Percentiles rank a stretch among this genome's conserved stretches.
Evolutionary conservation across 2,888 invertebrate genomes (phyloP).

Genomic region (Lithophane leautieri): DNA sequence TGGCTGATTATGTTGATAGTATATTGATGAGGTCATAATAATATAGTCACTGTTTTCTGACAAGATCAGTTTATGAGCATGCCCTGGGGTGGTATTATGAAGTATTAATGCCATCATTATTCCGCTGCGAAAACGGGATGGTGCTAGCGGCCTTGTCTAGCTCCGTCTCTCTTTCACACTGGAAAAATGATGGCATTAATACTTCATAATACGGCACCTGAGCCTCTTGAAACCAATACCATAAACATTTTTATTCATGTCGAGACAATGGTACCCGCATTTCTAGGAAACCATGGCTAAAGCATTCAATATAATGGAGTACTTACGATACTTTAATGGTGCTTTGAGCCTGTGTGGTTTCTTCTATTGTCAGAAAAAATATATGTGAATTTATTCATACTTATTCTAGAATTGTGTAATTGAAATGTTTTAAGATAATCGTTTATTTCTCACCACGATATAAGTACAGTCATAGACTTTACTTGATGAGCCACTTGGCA

Average conservation of each 20-base stretch:
- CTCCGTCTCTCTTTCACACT: too few relatives aligned
- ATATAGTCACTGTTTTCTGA: not conserved
- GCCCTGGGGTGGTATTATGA: too few relatives aligned
- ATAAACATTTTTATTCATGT: conserved; percentile 27
- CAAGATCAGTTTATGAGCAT: not conserved
- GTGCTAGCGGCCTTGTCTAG: too few relatives aligned
- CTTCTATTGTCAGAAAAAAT: conserved; percentile 38
- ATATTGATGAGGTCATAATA: too few relatives aligned
- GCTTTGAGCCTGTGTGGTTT: not conserved
- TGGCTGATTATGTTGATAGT: not conserved
- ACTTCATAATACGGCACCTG: too few relatives aligned
- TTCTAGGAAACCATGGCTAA: conserved; percentile 22
- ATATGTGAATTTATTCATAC: conserved; percentile 1
- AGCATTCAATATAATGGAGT: conserved; percentile 33
- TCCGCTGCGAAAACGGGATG: too few relatives aligned
- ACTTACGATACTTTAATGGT: conserved; percentile 39
- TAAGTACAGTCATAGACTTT: too few relatives aligned
- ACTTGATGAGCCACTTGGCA: too few relatives aligned
- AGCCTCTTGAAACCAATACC: not conserved
- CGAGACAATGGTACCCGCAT: conserved; percentile 38
- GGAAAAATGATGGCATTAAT: too few relatives aligned
- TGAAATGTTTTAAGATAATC: too few relatives aligned
- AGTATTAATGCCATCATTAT: too few relatives aligned
- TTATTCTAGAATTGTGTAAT: conserved; percentile 4
- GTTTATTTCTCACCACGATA: too few relatives aligned